phyloP scores from a whole-genome alignment of 37 sponge, comb jelly and placozoan genomes.

The Corticium candelabrum region DNA sequence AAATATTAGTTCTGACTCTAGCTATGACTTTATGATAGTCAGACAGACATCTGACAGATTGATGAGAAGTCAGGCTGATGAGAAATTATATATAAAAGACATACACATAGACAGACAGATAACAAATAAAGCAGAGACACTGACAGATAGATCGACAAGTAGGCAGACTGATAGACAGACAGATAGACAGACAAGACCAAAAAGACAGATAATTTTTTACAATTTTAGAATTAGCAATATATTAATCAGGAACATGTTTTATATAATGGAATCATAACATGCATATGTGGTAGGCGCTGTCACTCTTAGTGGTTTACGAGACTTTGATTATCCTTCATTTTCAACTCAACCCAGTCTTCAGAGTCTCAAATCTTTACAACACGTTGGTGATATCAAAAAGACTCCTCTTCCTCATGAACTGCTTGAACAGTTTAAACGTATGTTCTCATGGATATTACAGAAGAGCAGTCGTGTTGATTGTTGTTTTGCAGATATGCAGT shows the following conservation, averaged over 20 bases:
- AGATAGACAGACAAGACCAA: constrained; percentile 2
- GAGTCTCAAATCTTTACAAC: constrained; percentile 51
- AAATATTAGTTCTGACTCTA: no score
- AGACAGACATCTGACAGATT: no score
- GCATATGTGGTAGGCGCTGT: background rate
- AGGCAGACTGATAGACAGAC: background rate
- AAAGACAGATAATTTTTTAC: no score
- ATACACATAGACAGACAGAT: no score
- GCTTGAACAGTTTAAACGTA: constrained; percentile 89
- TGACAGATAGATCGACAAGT: no score
- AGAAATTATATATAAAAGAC: no score
- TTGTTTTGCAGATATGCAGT: constrained; percentile 65
- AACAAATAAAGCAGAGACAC: no score
- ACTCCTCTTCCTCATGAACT: constrained; percentile 86
- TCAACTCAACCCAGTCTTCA: constrained; percentile 20
- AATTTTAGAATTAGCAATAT: no score
- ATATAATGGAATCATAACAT: no score
- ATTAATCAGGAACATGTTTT: no score
- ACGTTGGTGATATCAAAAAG: constrained; percentile 33
- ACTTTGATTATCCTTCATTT: constrained; percentile 75
- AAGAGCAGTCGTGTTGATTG: background rate
- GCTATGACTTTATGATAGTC: no score
- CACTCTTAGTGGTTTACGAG: constrained; percentile 22
- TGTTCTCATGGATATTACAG: constrained; percentile 7
- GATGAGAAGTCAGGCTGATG: no score